Percentiles rank a stretch among this genome's conserved stretches.
Evolutionary conservation across 2,113 vertebrate genomes (phyloP).

Genomic region (Pardalotus punctatus): DNA sequence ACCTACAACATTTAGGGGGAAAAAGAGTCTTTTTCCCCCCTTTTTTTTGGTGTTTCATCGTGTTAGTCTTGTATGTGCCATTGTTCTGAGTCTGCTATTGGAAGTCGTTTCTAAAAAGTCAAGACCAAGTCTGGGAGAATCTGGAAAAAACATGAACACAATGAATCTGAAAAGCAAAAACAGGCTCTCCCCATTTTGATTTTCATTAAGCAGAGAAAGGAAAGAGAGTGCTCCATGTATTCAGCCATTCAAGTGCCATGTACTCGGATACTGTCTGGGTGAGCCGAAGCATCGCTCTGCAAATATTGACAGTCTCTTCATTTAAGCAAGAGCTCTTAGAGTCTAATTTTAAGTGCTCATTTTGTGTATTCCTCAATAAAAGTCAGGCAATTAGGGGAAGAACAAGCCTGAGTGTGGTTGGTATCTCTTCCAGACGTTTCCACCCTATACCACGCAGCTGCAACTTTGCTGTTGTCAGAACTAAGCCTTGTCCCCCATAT

Average conservation of each 20-base stretch:
- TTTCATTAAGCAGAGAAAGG: slow-evolving; percentile 8
- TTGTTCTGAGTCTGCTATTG: not conserved
- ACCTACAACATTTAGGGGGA: not conserved
- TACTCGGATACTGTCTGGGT: not conserved
- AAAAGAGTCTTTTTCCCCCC: accelerated
- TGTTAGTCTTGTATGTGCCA: not conserved
- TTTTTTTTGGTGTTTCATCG: not conserved
- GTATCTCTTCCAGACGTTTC: not conserved
- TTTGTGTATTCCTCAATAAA: not conserved
- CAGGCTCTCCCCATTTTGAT: not conserved
- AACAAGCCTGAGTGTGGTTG: not conserved
- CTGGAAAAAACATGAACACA: not conserved
- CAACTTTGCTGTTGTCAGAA: not conserved
- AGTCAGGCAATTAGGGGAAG: not conserved
- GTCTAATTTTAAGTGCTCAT: slow-evolving; percentile 14
- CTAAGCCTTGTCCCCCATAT: not conserved
- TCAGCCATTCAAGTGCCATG: slow-evolving; percentile 1
- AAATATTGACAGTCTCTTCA: slow-evolving; percentile 53
- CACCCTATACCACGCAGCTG: not conserved
- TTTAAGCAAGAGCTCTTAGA: slow-evolving; percentile 43
- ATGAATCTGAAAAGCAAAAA: not conserved
- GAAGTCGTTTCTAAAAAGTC: not conserved
- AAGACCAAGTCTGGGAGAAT: not conserved
- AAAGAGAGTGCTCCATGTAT: not conserved
- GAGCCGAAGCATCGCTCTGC: not conserved